These are phyloP conservation scores for Drosophila anceps DNA, from an alignment of 2,888 invertebrate genomes.

Conservation along the genomic window DNA sequence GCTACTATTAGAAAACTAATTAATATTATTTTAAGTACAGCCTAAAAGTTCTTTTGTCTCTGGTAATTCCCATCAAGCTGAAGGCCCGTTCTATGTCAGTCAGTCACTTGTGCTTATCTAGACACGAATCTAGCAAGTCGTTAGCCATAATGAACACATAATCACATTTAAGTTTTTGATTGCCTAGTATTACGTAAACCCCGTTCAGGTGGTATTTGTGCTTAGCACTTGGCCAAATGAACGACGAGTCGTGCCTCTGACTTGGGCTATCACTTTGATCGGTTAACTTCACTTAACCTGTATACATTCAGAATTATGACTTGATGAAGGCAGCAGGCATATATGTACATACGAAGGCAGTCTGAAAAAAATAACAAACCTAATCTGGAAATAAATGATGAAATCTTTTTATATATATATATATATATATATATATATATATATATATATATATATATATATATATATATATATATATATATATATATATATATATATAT, in stretches of 20 bases:
- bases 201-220: conserved; percentile 3
- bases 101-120: not conserved
- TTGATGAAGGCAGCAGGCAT: not conserved
- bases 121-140: conserved; percentile 3
- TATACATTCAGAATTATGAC: not conserved
- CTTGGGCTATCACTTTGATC: conserved; percentile 7
- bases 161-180: conserved; percentile 18
- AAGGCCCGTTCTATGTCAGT: not conserved
- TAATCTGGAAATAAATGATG: not conserved
- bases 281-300: not conserved
- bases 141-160: conserved; percentile 18
- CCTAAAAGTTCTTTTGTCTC: not conserved
- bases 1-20: not conserved
- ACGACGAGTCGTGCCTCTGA: not conserved
- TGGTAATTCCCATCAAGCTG: not conserved
- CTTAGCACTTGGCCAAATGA: not conserved
- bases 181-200: conserved; percentile 22
- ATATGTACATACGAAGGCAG: not conserved
- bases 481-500: too few relatives aligned
- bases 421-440: too few relatives aligned
- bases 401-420: too few relatives aligned
- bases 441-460: too few relatives aligned
- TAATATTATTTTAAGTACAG: not conserved
- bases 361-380: not conserved
- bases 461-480: too few relatives aligned